Evolutionary conservation across 2,888 invertebrate genomes (phyloP).

Genomic region (Lutraria lutraria): DNA sequence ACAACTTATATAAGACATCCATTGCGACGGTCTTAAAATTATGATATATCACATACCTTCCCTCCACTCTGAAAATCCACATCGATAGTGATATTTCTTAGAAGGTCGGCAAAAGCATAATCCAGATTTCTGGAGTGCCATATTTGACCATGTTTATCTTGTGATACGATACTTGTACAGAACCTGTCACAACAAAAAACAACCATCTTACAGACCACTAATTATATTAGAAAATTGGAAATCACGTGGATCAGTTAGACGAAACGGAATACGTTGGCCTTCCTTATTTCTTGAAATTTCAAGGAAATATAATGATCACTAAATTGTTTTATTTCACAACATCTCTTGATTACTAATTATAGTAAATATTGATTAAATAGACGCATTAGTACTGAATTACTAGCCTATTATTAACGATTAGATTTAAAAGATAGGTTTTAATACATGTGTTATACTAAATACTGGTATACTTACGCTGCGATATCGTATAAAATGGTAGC

Average conservation of each 20-base stretch:
- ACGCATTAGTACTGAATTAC: too few species aligned
- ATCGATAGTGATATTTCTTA: constrained; percentile 78
- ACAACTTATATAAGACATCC: too few species aligned
- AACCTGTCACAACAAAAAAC: constrained; percentile 66
- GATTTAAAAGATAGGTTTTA: too few species aligned
- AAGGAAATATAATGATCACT: too few species aligned
- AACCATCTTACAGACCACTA: background rate
- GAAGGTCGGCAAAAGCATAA: constrained; percentile 82
- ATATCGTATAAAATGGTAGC: constrained; percentile 78
- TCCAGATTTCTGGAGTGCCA: constrained; percentile 87
- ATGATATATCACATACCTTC: constrained; percentile 66
- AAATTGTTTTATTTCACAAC: too few species aligned
- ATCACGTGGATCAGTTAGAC: background rate
- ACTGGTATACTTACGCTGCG: constrained; percentile 72
- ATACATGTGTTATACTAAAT: too few species aligned
- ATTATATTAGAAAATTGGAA: background rate
- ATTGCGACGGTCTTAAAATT: too few species aligned
- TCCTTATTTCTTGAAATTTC: too few species aligned
- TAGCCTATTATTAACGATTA: too few species aligned
- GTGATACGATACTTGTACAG: constrained; percentile 87
- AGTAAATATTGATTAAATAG: too few species aligned
- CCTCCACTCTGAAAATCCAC: constrained; percentile 79
- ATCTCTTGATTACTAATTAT: too few species aligned
- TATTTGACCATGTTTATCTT: constrained; percentile 82
- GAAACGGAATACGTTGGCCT: background rate